Base-by-base conservation (phyloP, 2,888 invertebrate species). In the Elegia similella region DNA sequence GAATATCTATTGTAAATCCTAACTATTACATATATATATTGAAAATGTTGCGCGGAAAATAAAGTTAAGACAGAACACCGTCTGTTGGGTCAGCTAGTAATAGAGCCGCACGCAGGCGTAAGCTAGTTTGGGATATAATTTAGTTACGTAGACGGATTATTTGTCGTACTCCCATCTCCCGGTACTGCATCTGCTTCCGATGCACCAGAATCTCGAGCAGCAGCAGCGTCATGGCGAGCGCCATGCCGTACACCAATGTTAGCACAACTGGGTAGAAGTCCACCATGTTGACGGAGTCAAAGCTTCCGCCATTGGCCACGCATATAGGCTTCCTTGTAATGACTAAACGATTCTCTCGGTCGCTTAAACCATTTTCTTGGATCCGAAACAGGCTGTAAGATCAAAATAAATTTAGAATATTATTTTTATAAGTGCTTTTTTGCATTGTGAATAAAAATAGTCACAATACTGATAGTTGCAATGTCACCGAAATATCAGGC, bases 321-420 rank as follows among this genome's bases (percentile, higher is more conserved):
- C 95, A 95, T 3, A 75, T 64, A 0, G 95, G 95, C 72, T 93
- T 94, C 61, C 91, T 92, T 0, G 93, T 89, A 69, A 93, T 95
- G 23, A 94, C 79, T 46, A 92, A 76, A 13, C 80, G 66, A 82
- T 91, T 81, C 60, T 93, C 93, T 12, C 94, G 88, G 42, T 83
- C 80, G 59, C 92, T 92, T 7, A 95, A 68, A 0, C 95, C 95
- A 52, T 91, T 92, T 69, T 95, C 95, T 56, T 86, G 86, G 42
- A 94, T 84, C 69, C 93, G 84, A 57, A 91, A 76, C 50, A 93
- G 84, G 13, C 94, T 94, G 75, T 23, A 69, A 75, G 59, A 42
- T 52, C 42, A 34, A 32, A 34, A 34, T 34, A 12, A 10, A 8
- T 34, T 10, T 34, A 10, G 34, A n/a, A n/a, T n/a, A n/a, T n/a